Evolutionary conservation across 2,888 invertebrate species (phyloP).

Genomic region (Carabus problematicus): DNA sequence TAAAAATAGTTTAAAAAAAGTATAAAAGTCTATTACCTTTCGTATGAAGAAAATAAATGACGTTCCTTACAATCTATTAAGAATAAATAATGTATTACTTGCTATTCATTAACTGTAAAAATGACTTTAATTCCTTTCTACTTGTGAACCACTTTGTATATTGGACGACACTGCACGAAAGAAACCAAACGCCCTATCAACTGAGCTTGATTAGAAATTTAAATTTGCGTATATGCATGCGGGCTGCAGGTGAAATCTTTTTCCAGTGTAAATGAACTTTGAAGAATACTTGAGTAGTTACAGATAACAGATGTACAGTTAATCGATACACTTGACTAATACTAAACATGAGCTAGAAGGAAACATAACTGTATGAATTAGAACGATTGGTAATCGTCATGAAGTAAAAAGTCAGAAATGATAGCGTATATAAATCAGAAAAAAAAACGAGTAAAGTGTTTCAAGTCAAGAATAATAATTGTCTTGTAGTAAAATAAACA

Average conservation of each 20-base stretch:
- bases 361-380: background rate
- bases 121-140: too few species aligned
- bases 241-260: constrained; percentile 39
- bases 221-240: constrained; percentile 33
- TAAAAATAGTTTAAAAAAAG: too few species aligned
- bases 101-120: too few species aligned
- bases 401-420: constrained; percentile 9
- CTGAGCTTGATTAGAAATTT: constrained; percentile 32
- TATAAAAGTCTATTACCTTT: too few species aligned
- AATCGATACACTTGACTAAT: constrained; percentile 9
- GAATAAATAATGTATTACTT: too few species aligned
- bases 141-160: background rate
- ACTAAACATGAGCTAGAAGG: background rate
- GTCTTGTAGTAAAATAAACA: background rate
- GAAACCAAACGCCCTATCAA: constrained; percentile 8
- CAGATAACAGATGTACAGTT: constrained; percentile 20
- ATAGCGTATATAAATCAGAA: constrained; percentile 14
- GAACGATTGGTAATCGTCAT: constrained; percentile 1
- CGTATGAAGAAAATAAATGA: too few species aligned
- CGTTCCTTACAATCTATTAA: too few species aligned
- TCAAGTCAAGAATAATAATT: constrained; percentile 16
- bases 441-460: constrained; percentile 31
- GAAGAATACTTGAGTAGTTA: constrained; percentile 38
- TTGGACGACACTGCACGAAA: constrained; percentile 6
- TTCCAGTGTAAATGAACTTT: constrained; percentile 36